Evolutionary conservation across 2,888 invertebrate genomes (phyloP), one percentile per base, ranked within the genome.

Genomic region (Spilarctia lutea): DNA sequence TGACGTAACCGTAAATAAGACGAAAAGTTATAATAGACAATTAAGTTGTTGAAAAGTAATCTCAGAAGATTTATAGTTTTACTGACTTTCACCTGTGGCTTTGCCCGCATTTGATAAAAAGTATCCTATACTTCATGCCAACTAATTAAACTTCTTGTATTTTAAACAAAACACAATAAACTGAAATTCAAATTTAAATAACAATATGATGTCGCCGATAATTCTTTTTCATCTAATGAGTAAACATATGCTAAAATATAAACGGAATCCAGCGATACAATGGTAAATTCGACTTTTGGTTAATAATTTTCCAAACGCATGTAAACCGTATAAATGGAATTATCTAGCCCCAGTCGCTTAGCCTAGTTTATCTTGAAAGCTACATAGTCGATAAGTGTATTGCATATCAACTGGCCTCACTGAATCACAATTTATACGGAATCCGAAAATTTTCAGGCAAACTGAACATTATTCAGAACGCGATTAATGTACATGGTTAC

Each of bases 381-480:
- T 73, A 68, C 52, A 65, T 33, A 39, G 45, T 65, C 89, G 93
- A 94, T 94, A 95, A 92, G 88, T 92, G 92, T 93, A 94, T 94
- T 94, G 91, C 88, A 83, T 90, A 91, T 93, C 94, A 93, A 94
- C 90, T 88, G 86, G 87, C 88, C 85, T 81, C 89, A 90, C 91
- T 94, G 93, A 91, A 94, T 94, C 94, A 94, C 91, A 95, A 94
- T 94, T n/a, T 94, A 94, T 91, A 91, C 86, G 91, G 87, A 92
- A 93, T 90, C 86, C 91, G 90, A 91, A 93, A 92, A 93, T 93
- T 93, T 94, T 91, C 90, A 87, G 86, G 88, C 82, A 86, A 92
- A 91, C 90, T 89, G 92, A 91, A 92, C 92, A 92, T 92, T 93
- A 92, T 93, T 93, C 88, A 87, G 89, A 85, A 78, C 85, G 83